phyloP scores from a whole-genome alignment of 2,888 invertebrate species.

The Erynnis tages region DNA sequence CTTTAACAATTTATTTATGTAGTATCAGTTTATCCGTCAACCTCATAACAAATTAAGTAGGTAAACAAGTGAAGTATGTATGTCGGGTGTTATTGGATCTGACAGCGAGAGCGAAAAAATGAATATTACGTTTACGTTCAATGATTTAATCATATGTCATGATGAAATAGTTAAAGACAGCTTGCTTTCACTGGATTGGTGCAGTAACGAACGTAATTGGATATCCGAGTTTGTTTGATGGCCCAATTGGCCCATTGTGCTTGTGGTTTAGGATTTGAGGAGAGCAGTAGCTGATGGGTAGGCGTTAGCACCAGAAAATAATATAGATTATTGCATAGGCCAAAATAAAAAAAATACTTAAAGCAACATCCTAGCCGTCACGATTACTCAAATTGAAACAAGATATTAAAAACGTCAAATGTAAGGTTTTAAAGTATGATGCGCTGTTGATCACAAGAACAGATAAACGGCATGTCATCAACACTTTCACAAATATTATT shows the following conservation, averaged over 20 bases:
- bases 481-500: no score
- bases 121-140: neutral
- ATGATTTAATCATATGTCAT: slow-evolving; percentile 18
- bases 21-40: neutral
- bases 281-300: neutral
- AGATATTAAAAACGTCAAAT: no score
- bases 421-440: no score
- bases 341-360: no score
- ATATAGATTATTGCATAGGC: no score
- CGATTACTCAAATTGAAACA: no score
- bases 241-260: neutral
- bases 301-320: neutral
- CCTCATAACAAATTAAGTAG: neutral
- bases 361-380: no score
- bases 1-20: no score
- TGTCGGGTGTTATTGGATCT: slow-evolving; percentile 4
- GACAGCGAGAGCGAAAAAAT: slow-evolving; percentile 6
- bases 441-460: no score
- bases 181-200: slow-evolving; percentile 5
- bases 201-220: neutral
- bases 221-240: slow-evolving; percentile 5
- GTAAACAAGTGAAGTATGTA: no score
- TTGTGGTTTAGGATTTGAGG: neutral
- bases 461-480: no score
- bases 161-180: slow-evolving; percentile 1